Evolutionary conservation across 2,888 invertebrate genomes (phyloP).

Genomic region (Tachystola acroxantha): DNA sequence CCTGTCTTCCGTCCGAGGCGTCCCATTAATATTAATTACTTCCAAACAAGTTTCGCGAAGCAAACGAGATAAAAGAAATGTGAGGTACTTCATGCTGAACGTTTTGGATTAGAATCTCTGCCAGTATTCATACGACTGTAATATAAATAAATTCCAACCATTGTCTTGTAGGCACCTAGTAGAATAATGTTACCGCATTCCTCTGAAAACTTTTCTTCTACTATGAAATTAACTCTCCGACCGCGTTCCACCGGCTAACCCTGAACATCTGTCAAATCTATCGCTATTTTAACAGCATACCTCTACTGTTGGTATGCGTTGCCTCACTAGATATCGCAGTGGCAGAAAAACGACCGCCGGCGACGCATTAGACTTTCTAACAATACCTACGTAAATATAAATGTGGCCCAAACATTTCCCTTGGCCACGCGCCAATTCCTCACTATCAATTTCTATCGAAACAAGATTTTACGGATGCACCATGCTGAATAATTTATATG

Average conservation of each 20-base stretch:
- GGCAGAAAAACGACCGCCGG: constrained; percentile 7
- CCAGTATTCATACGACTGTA: constrained; percentile 28
- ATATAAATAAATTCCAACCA: constrained; percentile 42
- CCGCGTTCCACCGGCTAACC: constrained; percentile 11
- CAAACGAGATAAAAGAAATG: not conserved
- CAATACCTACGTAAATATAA: constrained; percentile 59
- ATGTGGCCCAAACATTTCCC: constrained; percentile 50
- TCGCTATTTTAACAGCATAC: constrained; percentile 5
- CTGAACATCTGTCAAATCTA: constrained; percentile 6
- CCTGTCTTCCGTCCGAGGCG: constrained; percentile 1
- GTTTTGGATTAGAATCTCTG: not conserved
- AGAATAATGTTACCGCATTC: constrained; percentile 20
- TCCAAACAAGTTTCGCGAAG: constrained; percentile 3
- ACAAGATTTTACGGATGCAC: constrained; percentile 37
- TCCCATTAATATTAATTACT: constrained; percentile 10
- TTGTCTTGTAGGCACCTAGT: constrained; percentile 23
- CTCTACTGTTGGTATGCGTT: constrained; percentile 10
- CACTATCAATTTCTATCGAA: constrained; percentile 61
- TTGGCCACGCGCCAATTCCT: constrained; percentile 52
- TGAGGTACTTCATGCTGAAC: not conserved
- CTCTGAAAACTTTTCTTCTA: constrained; percentile 11
- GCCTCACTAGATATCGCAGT: constrained; percentile 12
- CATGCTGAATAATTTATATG: constrained; percentile 34
- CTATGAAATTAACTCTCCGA: constrained; percentile 13
- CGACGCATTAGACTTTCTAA: constrained; percentile 38